Percentiles rank a stretch among this genome's conserved stretches.
These are phyloP conservation scores for Scatophagus argus DNA, from an alignment of 2,113 vertebrate genomes.

Conservation along the genomic window DNA sequence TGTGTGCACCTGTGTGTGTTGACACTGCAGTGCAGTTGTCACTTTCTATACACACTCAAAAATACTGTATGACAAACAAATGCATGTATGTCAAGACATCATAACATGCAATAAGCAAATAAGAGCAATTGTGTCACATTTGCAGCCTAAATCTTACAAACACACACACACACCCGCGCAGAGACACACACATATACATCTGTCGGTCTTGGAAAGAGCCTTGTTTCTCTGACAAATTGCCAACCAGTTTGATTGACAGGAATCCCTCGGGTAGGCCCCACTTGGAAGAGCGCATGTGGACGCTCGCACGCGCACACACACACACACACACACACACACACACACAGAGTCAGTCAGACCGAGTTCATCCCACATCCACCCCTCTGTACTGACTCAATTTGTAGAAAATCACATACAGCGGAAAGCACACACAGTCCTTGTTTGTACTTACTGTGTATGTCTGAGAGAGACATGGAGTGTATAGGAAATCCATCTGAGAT, in stretches of 20 bases:
- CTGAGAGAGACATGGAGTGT: not conserved
- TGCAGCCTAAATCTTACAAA: not conserved
- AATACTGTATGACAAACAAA: not conserved
- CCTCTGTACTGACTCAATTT: slow-evolving; percentile 29
- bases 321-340: slow-evolving; percentile 5
- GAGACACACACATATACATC: not conserved
- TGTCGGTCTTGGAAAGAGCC: slow-evolving; percentile 47
- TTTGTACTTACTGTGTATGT: not conserved
- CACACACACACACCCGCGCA: slow-evolving; percentile 1
- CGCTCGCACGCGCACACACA: not conserved
- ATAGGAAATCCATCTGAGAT: slow-evolving; percentile 57
- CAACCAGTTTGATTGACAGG: slow-evolving; percentile 64
- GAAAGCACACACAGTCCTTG: not conserved
- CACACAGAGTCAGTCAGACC: not conserved
- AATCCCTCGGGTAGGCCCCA: slow-evolving; percentile 50
- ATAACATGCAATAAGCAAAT: not conserved
- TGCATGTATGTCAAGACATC: not conserved
- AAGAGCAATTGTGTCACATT: not conserved
- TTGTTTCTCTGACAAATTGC: slow-evolving; percentile 67
- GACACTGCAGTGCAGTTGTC: slow-evolving; percentile 3
- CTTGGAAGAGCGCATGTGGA: slow-evolving; percentile 9
- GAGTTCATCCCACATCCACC: not conserved
- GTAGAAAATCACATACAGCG: slow-evolving; percentile 36
- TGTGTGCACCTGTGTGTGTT: not conserved
- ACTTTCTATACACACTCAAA: not conserved